phyloP scores from a whole-genome alignment of 1,140 invertebrate genomes.

The Trinorchestia longiramus region DNA sequence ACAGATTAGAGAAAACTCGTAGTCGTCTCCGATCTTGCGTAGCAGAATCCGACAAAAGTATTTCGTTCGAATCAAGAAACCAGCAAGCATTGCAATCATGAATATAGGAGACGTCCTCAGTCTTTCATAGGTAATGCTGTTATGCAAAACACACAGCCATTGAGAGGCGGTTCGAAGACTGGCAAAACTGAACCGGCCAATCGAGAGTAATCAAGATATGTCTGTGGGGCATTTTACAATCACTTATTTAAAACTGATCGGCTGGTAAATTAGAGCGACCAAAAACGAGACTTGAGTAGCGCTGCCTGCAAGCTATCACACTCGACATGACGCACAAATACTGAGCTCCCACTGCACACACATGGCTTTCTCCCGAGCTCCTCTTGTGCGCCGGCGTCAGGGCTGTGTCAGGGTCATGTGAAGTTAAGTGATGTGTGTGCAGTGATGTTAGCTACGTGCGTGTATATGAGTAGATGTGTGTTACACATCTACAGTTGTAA shows the following conservation, averaged over 20 bases:
- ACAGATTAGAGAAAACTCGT: background rate
- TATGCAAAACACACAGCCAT: background rate
- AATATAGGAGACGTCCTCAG: background rate
- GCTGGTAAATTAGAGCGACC: background rate
- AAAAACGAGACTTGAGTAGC: background rate
- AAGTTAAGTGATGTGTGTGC: background rate
- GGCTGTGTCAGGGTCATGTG: background rate
- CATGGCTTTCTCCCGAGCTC: background rate
- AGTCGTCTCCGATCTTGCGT: background rate
- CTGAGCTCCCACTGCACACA: background rate
- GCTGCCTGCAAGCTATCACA: background rate
- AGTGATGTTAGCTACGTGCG: background rate
- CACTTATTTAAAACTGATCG: background rate
- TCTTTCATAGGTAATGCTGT: background rate
- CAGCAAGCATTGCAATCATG: background rate
- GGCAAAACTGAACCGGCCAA: background rate
- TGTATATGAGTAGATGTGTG: background rate
- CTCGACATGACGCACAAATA: background rate
- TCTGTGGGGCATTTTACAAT: too few relatives aligned
- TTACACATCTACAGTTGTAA: background rate
- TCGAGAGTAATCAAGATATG: background rate
- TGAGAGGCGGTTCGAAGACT: background rate
- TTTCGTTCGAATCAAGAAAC: background rate
- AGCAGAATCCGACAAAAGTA: background rate
- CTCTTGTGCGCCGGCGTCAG: background rate